Percentiles rank a stretch among this genome's conserved stretches.
phyloP scores from a whole-genome alignment of 2,113 vertebrate species.

The Periophthalmodon schlosseri region DNA sequence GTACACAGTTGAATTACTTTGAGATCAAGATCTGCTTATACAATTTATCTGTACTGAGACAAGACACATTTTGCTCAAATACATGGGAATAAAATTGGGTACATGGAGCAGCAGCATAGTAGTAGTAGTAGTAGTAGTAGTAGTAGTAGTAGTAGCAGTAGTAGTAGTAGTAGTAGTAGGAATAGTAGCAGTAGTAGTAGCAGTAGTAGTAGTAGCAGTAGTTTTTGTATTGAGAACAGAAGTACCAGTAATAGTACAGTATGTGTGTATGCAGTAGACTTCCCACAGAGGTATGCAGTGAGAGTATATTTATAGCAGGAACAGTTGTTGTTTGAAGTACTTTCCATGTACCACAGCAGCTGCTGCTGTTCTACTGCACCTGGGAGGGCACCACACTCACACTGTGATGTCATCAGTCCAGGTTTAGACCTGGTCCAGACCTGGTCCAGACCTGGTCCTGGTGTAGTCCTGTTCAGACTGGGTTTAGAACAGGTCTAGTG shows the following conservation, averaged over 20 bases:
- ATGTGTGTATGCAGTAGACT: background rate
- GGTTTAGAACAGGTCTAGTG: no score
- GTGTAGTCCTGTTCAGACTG: no score
- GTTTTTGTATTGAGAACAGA: background rate
- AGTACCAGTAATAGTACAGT: background rate
- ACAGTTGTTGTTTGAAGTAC: constrained; percentile 23
- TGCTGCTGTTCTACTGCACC: constrained; percentile 29
- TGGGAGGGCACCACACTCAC: background rate
- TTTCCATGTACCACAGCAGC: constrained; percentile 56
- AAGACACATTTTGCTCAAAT: no score
- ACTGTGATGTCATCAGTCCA: background rate
- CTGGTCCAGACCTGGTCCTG: no score
- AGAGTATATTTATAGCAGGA: constrained; percentile 50
- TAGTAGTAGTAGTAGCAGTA: no score
- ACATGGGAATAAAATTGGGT: no score
- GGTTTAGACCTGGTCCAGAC: background rate
- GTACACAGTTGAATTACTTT: no score
- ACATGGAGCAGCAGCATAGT: no score
- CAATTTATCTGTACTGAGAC: no score
- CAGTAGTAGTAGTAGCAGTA: background rate
- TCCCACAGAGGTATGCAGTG: constrained; percentile 18
- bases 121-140: no score
- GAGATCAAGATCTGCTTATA: no score
- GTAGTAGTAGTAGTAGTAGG: no score
- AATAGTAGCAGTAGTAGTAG: background rate